A percentile compares a stretch with the other conserved stretches of the same genome.
Evolutionary conservation across 2,797 vertebrate genomes (phyloP).

Genomic region (Gephyroberyx darwinii): DNA sequence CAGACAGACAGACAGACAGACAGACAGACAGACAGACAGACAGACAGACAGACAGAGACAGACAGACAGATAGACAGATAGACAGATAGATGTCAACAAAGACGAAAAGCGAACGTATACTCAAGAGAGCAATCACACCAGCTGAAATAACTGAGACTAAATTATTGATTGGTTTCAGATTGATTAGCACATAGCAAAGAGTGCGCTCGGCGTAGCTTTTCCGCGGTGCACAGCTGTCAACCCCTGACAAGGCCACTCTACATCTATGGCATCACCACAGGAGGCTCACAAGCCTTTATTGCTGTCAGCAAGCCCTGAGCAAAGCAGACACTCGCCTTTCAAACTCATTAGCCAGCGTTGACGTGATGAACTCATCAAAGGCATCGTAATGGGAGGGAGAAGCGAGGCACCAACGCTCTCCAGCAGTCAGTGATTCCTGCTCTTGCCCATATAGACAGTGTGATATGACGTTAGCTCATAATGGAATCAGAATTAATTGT

Average conservation of each 20-base stretch:
- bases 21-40: conserved; percentile 5
- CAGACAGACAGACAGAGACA: not conserved
- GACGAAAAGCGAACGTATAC: conserved; percentile 3
- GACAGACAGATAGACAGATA: not conserved
- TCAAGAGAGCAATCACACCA: conserved; percentile 25
- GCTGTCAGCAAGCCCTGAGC: conserved; percentile 70
- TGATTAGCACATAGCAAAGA: conserved; percentile 68
- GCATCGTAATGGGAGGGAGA: conserved; percentile 59
- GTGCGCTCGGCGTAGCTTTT: conserved; percentile 41
- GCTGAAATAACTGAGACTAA: conserved; percentile 56
- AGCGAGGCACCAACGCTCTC: conserved; percentile 40
- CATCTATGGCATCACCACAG: conserved; percentile 64
- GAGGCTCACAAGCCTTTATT: conserved; percentile 62
- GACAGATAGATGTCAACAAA: not conserved
- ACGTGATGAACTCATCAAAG: conserved; percentile 79
- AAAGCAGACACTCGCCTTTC: conserved; percentile 72
- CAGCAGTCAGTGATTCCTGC: conserved; percentile 39
- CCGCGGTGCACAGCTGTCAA: conserved; percentile 62
- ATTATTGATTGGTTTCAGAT: conserved; percentile 70
- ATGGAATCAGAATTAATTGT: conserved; percentile 62
- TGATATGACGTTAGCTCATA: conserved; percentile 53
- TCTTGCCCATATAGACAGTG: conserved; percentile 52
- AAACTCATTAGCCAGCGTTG: conserved; percentile 73
- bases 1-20: not conserved
- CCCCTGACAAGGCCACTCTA: conserved; percentile 64